Percentiles rank a stretch among this genome's conserved stretches.
Evolutionary conservation across 2,797 vertebrate species (phyloP).

Genomic region (Gadopsis bispinosus): DNA sequence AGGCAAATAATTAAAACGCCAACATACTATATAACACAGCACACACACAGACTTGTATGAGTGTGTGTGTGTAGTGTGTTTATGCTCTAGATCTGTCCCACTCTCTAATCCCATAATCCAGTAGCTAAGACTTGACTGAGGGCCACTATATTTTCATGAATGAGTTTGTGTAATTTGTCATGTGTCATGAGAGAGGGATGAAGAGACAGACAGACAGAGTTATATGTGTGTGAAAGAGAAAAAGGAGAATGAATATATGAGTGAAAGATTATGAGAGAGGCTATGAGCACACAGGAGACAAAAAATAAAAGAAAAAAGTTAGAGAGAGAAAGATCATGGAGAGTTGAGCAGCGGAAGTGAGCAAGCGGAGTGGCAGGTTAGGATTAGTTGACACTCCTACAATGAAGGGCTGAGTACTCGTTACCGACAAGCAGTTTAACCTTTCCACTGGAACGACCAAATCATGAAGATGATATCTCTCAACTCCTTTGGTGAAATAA

Average conservation of each 20-base stretch:
- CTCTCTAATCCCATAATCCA: conserved; percentile 78
- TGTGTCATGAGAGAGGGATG: conserved; percentile 13
- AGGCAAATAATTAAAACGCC: conserved; percentile 32
- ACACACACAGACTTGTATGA: conserved; percentile 11
- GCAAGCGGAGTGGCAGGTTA: background rate
- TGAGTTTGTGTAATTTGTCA: conserved; percentile 63
- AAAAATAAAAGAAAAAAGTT: background rate
- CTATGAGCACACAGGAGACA: background rate
- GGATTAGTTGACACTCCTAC: conserved; percentile 29
- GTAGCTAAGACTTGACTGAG: conserved; percentile 65
- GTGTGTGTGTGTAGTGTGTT: conserved; percentile 26
- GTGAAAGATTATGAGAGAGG: background rate
- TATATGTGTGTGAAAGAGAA: background rate
- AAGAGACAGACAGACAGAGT: background rate
- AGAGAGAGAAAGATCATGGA: conserved; percentile 16
- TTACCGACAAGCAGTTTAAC: conserved; percentile 18
- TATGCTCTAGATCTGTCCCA: conserved; percentile 60
- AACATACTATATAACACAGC: conserved; percentile 9
- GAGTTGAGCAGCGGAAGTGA: conserved; percentile 31
- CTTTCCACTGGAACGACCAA: background rate
- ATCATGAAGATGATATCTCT: background rate
- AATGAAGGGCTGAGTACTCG: conserved; percentile 11
- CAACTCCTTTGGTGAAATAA: background rate
- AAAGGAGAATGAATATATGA: background rate
- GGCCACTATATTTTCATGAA: conserved; percentile 68